A percentile compares a stretch with the other conserved stretches of the same genome.
These are phyloP conservation scores for Mesaphorura yosii DNA, from an alignment of 1,140 invertebrate species.

Conservation along the genomic window DNA sequence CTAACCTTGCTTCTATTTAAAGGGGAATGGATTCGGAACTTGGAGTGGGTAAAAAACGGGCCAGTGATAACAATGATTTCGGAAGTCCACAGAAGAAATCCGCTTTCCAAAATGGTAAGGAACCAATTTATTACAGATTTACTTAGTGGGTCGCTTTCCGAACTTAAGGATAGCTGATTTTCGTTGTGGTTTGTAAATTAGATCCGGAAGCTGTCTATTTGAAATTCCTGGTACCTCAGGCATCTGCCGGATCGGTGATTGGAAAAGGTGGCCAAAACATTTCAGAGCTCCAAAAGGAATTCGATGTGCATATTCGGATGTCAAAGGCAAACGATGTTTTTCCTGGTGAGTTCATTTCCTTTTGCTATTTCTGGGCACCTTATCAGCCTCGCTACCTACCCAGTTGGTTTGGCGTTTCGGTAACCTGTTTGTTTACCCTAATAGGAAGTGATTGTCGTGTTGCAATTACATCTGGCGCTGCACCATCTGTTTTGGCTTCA, in stretches of 20 bases:
- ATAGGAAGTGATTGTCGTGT: slow-evolving; percentile 28
- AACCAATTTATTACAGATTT: not conserved
- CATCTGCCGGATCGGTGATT: slow-evolving; percentile 29
- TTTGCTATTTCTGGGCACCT: not conserved
- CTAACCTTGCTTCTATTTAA: too few species aligned
- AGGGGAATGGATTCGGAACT: too few species aligned
- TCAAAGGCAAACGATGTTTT: slow-evolving; percentile 31
- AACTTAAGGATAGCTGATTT: not conserved
- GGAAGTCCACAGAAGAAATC: slow-evolving; percentile 28
- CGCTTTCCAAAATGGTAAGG: slow-evolving; percentile 26
- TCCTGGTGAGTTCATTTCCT: slow-evolving; percentile 13
- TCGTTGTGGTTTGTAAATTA: too few species aligned
- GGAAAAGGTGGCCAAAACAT: slow-evolving; percentile 31
- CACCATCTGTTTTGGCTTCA: slow-evolving; percentile 22
- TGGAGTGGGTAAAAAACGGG: slow-evolving; percentile 27
- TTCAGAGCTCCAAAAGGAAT: slow-evolving; percentile 31
- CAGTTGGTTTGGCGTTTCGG: not conserved
- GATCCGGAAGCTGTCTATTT: slow-evolving; percentile 31
- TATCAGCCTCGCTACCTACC: not conserved
- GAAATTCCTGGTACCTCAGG: slow-evolving; percentile 31
- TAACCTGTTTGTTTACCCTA: slow-evolving; percentile 1
- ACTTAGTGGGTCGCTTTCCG: not conserved
- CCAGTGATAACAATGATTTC: slow-evolving; percentile 26
- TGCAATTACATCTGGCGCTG: slow-evolving; percentile 30
- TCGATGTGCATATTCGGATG: slow-evolving; percentile 30